These are phyloP conservation scores for Phrynocephalus versicolor DNA, from an alignment of 2,113 vertebrate species.

Conservation along the genomic window DNA sequence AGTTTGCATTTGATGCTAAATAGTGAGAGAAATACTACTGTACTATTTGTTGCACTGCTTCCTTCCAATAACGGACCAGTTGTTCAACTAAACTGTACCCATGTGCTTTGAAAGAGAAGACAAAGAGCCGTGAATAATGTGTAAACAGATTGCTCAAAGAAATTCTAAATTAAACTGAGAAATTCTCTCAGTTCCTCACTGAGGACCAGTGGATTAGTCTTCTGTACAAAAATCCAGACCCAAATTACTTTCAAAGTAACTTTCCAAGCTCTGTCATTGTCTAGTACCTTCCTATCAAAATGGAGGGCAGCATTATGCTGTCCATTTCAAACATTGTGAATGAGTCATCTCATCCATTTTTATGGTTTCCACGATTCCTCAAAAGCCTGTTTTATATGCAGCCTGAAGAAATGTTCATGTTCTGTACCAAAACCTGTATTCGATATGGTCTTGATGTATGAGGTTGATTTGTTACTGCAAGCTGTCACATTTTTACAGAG, in stretches of 20 bases:
- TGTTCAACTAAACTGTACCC: too few species aligned
- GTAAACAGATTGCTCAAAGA: too few species aligned
- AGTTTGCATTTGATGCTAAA: too few species aligned
- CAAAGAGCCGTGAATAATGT: too few species aligned
- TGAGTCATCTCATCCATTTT: not conserved
- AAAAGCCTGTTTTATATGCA: not conserved
- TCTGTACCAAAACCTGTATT: conserved; percentile 41
- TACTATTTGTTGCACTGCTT: too few species aligned
- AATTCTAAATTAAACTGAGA: too few species aligned
- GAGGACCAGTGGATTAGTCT: too few species aligned
- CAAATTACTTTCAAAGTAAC: not conserved
- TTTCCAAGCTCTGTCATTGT: not conserved
- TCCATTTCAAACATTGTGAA: not conserved
- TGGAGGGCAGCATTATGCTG: not conserved
- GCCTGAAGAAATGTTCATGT: conserved; percentile 20
- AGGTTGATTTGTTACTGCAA: conserved; percentile 53
- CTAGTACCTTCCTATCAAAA: not conserved
- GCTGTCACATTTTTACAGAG: conserved; percentile 41
- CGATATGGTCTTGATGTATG: conserved; percentile 43
- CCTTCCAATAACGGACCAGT: too few species aligned
- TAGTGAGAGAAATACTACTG: too few species aligned
- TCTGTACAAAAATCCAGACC: too few species aligned
- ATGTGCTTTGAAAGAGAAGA: too few species aligned
- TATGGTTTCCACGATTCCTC: not conserved
- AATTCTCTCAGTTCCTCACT: too few species aligned